phyloP scores from a whole-genome alignment of 2,797 vertebrate genomes.

The Agapornis canus region DNA sequence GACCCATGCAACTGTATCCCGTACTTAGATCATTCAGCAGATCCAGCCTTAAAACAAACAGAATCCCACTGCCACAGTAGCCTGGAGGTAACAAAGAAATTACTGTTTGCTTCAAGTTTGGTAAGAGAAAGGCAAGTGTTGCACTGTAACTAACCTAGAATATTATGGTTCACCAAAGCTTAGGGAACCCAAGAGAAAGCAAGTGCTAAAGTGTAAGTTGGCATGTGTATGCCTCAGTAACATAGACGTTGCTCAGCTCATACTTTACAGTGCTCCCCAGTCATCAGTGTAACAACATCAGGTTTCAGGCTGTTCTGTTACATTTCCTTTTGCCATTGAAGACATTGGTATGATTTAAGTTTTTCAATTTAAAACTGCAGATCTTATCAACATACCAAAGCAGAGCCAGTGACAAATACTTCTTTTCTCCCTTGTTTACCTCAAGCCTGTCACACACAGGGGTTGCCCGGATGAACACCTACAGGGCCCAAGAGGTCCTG shows the following conservation, averaged over 20 bases:
- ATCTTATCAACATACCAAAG: neutral
- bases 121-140: neutral
- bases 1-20: neutral
- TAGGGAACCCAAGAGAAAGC: neutral
- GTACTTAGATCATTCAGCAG: neutral
- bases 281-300: neutral
- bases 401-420: neutral
- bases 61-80: neutral
- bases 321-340: neutral
- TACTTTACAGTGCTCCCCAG: neutral
- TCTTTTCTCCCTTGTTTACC: accelerated
- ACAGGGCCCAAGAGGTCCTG: neutral
- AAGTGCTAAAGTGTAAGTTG: neutral
- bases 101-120: neutral
- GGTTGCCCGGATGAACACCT: neutral
- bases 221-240: accelerated
- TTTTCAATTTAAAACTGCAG: neutral
- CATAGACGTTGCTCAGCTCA: accelerated
- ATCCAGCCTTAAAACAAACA: neutral
- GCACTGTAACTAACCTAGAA: neutral
- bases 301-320: neutral
- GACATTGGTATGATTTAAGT: neutral
- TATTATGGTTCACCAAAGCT: neutral
- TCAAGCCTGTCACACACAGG: neutral
- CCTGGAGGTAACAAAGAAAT: neutral